Evolutionary conservation across 1,140 invertebrate species (phyloP), one percentile per base, ranked within the genome.

Genomic region (Drosophila pruinosa): DNA sequence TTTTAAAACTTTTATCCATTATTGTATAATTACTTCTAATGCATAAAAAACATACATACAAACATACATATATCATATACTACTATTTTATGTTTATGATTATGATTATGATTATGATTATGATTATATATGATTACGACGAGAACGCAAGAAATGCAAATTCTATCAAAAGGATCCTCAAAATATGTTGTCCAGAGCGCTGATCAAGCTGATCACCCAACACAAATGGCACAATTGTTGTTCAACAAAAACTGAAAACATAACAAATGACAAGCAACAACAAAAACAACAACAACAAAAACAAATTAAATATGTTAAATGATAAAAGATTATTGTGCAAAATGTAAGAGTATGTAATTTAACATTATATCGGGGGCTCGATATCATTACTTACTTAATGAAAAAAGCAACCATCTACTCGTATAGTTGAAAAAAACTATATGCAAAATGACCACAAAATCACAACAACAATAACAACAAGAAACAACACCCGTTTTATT

Each of bases 11-110:
- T 75, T 75, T 88, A 88, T 88, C 81, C 82, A 88, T 88, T 88
- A 88, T 75, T 82, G 76, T 86, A 85, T 81, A 85, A 88, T 85
- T 85, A 86, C 76, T 72, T 78, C 61, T 85, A 86, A 85, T 80
- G 52, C 58, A 63, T 71, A 54, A 48, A 12, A 39, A 39, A 39
- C 26, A 69, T 41, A 56, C 34, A 45, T 65, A 64, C 56, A 68
- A 36, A 39, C 48, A 63, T 69, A 62, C 31, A 50, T 64, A 64
- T 54, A 54, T 54, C 65, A 50, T 61, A 61, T 48, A 58, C 41
- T 50, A 52, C 50, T 61, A 53, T 69, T 63, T 64, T 74, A 74
- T 64, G 72, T 63, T 74, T 64, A 62, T 74, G 58, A 69, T 74
- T 64, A 70, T 68, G 28, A 53, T 39, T 24, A 22, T 38, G 31